Evolutionary conservation across 2,797 vertebrate genomes (phyloP).

Genomic region (Salarias fasciatus): DNA sequence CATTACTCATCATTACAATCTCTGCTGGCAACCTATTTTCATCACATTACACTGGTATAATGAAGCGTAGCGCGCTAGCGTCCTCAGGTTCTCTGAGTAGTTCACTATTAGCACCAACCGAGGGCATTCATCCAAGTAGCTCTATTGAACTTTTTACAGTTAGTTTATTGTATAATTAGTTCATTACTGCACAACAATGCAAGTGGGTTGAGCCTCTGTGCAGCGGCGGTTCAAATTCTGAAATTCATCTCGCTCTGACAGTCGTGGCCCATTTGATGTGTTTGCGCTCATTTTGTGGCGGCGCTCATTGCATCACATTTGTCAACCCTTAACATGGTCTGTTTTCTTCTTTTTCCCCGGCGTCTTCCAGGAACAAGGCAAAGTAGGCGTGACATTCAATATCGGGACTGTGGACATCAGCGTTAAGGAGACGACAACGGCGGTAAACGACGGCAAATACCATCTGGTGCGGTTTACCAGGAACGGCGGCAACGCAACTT

Average conservation of each 20-base stretch:
- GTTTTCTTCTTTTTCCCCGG: too few relatives aligned
- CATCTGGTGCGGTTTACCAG: conserved; percentile 95
- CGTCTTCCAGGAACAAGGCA: conserved; percentile 90
- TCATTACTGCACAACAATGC: conserved; percentile 34
- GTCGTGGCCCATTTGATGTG: background rate
- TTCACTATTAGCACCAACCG: conserved; percentile 62
- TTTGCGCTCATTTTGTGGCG: background rate
- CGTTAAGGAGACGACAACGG: conserved; percentile 90
- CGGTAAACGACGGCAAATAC: conserved; percentile 95
- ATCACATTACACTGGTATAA: conserved; percentile 78
- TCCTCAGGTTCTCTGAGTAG: conserved; percentile 64
- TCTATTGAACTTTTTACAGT: conserved; percentile 66
- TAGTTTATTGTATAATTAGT: conserved; percentile 65
- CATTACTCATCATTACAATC: conserved; percentile 81
- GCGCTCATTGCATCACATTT: background rate
- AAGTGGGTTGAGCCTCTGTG: conserved; percentile 17
- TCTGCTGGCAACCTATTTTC: conserved; percentile 77
- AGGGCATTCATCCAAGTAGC: conserved; percentile 58
- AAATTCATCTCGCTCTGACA: conserved; percentile 10
- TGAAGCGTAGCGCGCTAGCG: conserved; percentile 67
- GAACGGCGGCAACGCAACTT: conserved; percentile 95
- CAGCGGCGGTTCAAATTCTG: conserved; percentile 7
- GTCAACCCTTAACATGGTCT: too few relatives aligned
- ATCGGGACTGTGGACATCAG: conserved; percentile 97
- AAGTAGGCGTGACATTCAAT: conserved; percentile 96